A percentile compares a stretch with the other conserved stretches of the same genome.
Evolutionary conservation across 2,797 vertebrate species (phyloP).

Genomic region (Molothrus ater): DNA sequence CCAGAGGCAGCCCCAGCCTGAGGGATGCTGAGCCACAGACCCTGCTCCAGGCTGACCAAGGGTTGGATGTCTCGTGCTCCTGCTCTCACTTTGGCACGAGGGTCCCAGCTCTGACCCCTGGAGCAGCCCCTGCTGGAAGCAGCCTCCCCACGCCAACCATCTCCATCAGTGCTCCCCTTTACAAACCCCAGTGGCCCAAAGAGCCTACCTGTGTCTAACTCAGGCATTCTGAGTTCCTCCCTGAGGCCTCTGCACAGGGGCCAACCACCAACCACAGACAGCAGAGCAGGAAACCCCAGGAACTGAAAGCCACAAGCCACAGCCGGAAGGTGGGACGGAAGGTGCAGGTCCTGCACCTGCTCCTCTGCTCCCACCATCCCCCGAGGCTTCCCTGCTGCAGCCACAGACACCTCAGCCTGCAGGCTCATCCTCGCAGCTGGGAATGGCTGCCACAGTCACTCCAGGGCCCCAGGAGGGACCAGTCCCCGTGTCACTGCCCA

Average conservation of each 20-base stretch:
- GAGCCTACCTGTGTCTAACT: not conserved
- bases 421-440: accelerated
- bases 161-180: not conserved
- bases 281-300: not conserved
- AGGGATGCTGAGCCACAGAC: not conserved
- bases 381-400: not conserved
- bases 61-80: not conserved
- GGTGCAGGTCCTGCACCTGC: not conserved
- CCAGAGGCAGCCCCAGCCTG: not conserved
- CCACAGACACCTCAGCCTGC: not conserved
- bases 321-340: not conserved
- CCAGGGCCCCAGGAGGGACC: not conserved
- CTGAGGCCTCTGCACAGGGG: not conserved
- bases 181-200: accelerated
- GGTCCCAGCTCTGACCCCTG: not conserved
- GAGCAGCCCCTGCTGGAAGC: not conserved
- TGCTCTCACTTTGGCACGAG: not conserved
- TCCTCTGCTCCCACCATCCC: not conserved
- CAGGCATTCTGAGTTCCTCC: accelerated
- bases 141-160: accelerated
- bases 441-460: accelerated
- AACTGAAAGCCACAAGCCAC: not conserved
- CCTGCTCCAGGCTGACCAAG: not conserved
- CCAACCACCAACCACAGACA: not conserved
- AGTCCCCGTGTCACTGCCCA: accelerated